Evolutionary conservation across 2,888 invertebrate genomes (phyloP), one percentile per base, ranked within the genome.

Genomic region (Ennomos fuscantarius): DNA sequence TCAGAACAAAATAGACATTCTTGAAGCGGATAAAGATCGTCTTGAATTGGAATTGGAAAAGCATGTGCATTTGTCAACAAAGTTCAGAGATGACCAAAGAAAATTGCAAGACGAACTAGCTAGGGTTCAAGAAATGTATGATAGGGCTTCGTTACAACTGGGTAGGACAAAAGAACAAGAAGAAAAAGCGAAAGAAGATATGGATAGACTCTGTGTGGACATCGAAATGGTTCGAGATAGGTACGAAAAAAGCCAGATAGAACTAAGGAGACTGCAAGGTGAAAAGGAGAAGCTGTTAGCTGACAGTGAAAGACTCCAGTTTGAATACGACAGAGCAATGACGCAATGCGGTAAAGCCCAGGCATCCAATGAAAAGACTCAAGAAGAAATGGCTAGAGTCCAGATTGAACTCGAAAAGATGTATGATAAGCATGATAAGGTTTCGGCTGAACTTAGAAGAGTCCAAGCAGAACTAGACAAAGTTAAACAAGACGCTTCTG

Each of bases 361-460:
- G 79, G 95, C 95, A 9, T 95, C 95, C 8, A 95, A 97, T 62
- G 98, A 98, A 79, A 97, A 97, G 76, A 95, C 96, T 49, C 97
- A 97, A 81, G 98, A 98, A 80, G 98, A 98, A 87, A 94, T 97
- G 71, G 96, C 97, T 0, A 93, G 97, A 72, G 94, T 97, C 72
- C 96, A 97, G 78, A 93, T 97, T 49, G 98, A 98, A 87, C 93
- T 97, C 42, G 98, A 98, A 80, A 98, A 97, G 85, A 95, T 97
- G 93, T 96, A 97, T 75, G 98, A 98, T 76, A 97, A 97, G 72
- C 96, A 97, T 76, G 98, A 98, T 70, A 96, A 97, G 79, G 94
- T 95, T 55, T 96, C 97, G 70, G 93, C 95, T 9, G 98, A 98
- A 74, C 92, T 97, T 64, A 93, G 97, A 66, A 95, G 96, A 79